Conservation (phyloP, 2,113 vertebrate genomes). For the Epinephelus lanceolatus region DNA sequence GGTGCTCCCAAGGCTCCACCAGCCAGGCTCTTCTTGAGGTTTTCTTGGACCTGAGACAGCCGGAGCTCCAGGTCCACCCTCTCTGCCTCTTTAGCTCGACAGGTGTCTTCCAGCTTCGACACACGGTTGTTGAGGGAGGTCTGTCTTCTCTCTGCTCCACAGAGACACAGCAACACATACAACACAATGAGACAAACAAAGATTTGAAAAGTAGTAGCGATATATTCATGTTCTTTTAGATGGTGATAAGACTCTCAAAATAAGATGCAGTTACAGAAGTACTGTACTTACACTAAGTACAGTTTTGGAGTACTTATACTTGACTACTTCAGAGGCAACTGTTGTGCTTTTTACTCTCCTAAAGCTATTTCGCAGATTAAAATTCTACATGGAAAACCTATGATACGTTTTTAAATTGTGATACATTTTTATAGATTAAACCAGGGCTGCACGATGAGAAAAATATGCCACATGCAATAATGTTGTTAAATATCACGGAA, state of each 20-base stretch:
- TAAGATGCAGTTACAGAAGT: background rate
- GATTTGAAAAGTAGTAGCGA: background rate
- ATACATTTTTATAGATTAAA: background rate
- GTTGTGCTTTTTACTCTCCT: background rate
- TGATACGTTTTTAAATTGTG: background rate
- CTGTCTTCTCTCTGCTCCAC: slow-evolving; percentile 84
- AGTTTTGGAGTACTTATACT: background rate
- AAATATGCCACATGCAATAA: no score
- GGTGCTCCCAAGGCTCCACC: slow-evolving; percentile 89
- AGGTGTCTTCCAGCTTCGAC: slow-evolving; percentile 88
- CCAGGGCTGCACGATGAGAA: background rate
- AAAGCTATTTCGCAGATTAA: background rate
- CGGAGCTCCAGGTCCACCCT: slow-evolving; percentile 93
- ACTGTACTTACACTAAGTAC: background rate
- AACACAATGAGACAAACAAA: background rate
- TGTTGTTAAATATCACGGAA: no score
- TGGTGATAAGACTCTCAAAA: background rate
- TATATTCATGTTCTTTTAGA: background rate
- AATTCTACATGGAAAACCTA: background rate
- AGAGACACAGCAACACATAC: background rate
- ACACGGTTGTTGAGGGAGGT: slow-evolving; percentile 86
- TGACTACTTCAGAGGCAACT: background rate
- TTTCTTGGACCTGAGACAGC: slow-evolving; percentile 93
- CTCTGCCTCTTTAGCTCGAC: slow-evolving; percentile 88
- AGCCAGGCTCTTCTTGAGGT: slow-evolving; percentile 91